A percentile compares a stretch with the other conserved stretches of the same genome.
Conservation (phyloP, 2,888 invertebrate species). For the Drosophila helvetica region DNA sequence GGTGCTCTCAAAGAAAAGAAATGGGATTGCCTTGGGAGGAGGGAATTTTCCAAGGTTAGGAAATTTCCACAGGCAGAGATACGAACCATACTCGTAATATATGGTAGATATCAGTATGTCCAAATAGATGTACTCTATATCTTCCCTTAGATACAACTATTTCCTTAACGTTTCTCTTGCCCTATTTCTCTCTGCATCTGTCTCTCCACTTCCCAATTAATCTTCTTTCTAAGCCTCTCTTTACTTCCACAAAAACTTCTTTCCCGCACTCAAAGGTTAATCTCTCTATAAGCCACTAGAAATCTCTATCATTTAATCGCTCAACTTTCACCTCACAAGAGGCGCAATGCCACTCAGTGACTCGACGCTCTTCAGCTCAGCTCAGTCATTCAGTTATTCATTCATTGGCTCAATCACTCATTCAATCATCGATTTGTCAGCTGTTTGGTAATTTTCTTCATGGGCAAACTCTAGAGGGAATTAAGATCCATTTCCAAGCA, state of each 20-base stretch:
- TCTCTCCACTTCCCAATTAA: neutral
- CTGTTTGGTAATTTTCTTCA: conserved; percentile 13
- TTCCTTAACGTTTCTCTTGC: neutral
- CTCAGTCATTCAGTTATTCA: conserved; percentile 20
- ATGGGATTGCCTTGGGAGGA: neutral
- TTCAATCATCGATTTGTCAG: conserved; percentile 41
- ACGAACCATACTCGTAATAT: no score
- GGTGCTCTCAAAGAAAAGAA: neutral
- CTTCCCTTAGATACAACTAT: neutral
- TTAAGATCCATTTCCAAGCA: conserved; percentile 52
- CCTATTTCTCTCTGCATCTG: neutral
- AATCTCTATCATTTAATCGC: conserved; percentile 37
- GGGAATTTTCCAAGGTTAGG: neutral
- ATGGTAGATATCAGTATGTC: no score
- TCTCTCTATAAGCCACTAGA: conserved; percentile 34
- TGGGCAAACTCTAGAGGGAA: conserved; percentile 37
- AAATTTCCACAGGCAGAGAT: no score
- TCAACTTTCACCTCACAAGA: conserved; percentile 33
- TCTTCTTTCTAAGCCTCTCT: conserved; percentile 3
- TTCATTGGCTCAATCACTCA: conserved; percentile 38
- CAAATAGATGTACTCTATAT: no score
- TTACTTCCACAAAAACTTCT: conserved; percentile 23
- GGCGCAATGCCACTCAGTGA: conserved; percentile 10
- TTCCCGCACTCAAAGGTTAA: conserved; percentile 30
- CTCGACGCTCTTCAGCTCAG: conserved; percentile 19